phyloP scores from a whole-genome alignment of 2,797 vertebrate genomes.

The Heteromormyrus szaboi region DNA sequence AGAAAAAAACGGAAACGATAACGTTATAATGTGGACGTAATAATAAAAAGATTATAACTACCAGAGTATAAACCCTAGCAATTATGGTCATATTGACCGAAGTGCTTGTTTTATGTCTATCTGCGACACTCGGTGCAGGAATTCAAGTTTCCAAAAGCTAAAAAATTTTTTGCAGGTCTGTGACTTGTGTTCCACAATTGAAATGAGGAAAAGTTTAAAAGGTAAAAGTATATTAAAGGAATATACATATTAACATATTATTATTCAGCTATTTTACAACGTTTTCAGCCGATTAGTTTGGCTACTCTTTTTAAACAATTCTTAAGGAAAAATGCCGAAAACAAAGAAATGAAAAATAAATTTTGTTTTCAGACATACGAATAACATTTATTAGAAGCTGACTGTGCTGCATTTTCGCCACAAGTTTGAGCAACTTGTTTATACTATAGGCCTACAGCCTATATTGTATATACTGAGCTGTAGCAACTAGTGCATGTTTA shows the following conservation, averaged over 20 bases:
- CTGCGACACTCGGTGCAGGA: neutral
- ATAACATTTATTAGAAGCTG: too few relatives aligned
- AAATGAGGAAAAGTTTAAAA: neutral
- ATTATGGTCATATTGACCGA: neutral
- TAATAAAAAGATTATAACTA: conserved; percentile 44
- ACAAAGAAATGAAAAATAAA: neutral
- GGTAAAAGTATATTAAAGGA: neutral
- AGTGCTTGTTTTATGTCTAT: neutral
- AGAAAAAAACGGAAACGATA: conserved; percentile 58
- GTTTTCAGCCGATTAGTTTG: neutral
- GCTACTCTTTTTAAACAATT: neutral
- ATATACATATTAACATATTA: neutral
- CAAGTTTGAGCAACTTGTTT: neutral
- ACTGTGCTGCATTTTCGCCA: neutral
- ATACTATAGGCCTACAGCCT: neutral
- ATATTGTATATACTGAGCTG: neutral
- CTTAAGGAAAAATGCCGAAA: neutral
- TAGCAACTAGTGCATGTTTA: conserved; percentile 50
- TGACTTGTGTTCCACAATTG: neutral
- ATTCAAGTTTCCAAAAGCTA: neutral
- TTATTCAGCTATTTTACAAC: neutral
- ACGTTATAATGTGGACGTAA: conserved; percentile 64
- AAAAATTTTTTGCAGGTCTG: neutral
- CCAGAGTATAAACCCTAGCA: conserved; percentile 23
- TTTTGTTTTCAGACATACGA: neutral